Percentiles rank a stretch among this genome's conserved stretches.
Evolutionary conservation across 2,797 vertebrate genomes (phyloP).

Genomic region (Platyrinchus mystaceus): DNA sequence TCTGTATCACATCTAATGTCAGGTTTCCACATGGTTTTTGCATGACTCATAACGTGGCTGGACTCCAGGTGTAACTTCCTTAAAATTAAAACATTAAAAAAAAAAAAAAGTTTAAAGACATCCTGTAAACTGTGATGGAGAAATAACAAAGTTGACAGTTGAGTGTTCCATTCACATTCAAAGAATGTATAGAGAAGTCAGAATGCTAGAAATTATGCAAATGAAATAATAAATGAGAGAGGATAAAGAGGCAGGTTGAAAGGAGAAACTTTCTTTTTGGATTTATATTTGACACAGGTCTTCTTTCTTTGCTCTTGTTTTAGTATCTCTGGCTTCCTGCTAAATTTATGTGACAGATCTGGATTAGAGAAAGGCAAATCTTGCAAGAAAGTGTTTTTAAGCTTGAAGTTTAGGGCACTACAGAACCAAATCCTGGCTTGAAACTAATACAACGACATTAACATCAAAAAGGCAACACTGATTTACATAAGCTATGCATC

Average conservation of each 20-base stretch:
- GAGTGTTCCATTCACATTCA: neutral
- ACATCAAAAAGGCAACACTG: neutral
- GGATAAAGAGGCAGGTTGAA: neutral
- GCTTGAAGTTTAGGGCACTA: neutral
- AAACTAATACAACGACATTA: neutral
- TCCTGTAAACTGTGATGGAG: neutral
- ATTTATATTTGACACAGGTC: neutral
- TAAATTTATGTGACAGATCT: neutral
- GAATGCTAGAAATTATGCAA: neutral
- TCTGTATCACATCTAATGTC: neutral
- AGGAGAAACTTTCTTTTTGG: neutral
- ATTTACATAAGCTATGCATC: constrained; percentile 3
- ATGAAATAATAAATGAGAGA: neutral
- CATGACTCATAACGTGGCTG: neutral
- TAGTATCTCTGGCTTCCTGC: neutral
- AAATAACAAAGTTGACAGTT: neutral
- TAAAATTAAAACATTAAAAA: neutral
- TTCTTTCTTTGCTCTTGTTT: neutral
- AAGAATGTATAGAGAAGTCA: neutral
- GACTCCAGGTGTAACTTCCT: neutral
- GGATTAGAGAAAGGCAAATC: neutral
- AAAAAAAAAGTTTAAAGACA: neutral
- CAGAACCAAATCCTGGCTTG: neutral
- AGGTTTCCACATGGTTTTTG: neutral
- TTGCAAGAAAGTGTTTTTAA: neutral